Evolutionary conservation across 2,888 invertebrate genomes (phyloP), one percentile per base, ranked within the genome.

Genomic region (Belgica antarctica): DNA sequence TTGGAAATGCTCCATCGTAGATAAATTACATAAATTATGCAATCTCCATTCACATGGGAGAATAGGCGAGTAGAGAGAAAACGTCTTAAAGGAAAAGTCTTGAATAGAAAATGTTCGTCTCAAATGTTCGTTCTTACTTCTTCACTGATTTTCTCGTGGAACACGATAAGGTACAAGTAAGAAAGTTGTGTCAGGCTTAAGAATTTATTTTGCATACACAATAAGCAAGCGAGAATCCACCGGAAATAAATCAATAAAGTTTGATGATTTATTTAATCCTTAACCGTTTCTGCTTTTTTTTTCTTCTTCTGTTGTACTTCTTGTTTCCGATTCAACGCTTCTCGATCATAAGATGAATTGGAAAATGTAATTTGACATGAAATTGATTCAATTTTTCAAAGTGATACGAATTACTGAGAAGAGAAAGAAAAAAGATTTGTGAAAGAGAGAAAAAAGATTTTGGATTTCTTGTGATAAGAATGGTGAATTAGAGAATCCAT

Each of bases 351-450:
- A 62, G 62, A 62, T 31, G 22, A 28, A 62, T 36, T 24, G 17
- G 41, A 63, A 63, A 63, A 63, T 63, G 41, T 63, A 63, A 63
- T 63, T 63, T 63, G 24, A 63, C 63, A 41, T 63, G 63, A 63
- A 63, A 63, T 63, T 63, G 63, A 63, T 31, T 41, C 63, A 63
- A 63, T 63, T 63, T 63, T 41, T 63, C 63, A 63, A 62, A 41
- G 46, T 46, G 8, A 46, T 46, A 31, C 12, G 34, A 8, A 31
- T 31, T 12, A 31, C n/a, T 28, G 62, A n/a, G n/a, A n/a, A n/a
- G n/a, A n/a, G n/a, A n/a, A n/a, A n/a, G n/a, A n/a, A n/a, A n/a
- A n/a, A n/a, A n/a, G n/a, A n/a, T n/a, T n/a, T n/a, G n/a, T n/a
- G n/a, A n/a, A n/a, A n/a, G n/a, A n/a, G n/a, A n/a, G n/a, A n/a